These are phyloP conservation scores for Bombus pascuorum DNA, from an alignment of 1,140 invertebrate species.

Conservation along the genomic window DNA sequence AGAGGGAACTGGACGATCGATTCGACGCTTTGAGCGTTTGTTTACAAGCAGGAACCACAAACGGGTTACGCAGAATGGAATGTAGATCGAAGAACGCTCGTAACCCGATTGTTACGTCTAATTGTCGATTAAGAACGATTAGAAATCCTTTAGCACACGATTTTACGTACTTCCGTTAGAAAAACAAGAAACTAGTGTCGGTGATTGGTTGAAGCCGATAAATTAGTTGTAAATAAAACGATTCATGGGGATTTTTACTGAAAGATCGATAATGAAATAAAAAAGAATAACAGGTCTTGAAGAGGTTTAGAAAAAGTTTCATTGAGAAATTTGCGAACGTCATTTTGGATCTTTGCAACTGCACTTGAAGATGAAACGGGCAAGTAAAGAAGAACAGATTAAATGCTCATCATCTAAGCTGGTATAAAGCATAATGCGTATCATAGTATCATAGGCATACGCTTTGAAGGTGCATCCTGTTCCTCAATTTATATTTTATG, in stretches of 20 bases:
- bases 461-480: background rate
- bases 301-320: background rate
- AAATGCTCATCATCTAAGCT: conserved; percentile 1
- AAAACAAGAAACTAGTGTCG: background rate
- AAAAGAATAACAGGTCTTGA: background rate
- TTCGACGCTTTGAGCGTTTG: conserved; percentile 32
- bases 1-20: background rate
- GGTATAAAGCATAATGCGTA: background rate
- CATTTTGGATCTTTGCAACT: background rate
- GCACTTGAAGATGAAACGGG: background rate
- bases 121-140: conserved; percentile 75
- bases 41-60: conserved; percentile 43
- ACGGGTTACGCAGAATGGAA: conserved; percentile 36
- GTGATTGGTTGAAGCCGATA: no score
- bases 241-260: background rate
- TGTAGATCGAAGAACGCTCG: conserved; percentile 45
- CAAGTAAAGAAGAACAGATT: background rate
- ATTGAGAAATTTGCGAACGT: background rate
- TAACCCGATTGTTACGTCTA: conserved; percentile 66
- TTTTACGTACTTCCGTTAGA: no score
- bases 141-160: conserved; percentile 60
- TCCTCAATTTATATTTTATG: conserved; percentile 60
- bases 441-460: background rate
- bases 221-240: background rate
- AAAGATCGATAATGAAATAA: background rate